These are phyloP conservation scores for Crotalus helleri DNA, from an alignment of 2,113 vertebrate genomes.

Conservation along the genomic window DNA sequence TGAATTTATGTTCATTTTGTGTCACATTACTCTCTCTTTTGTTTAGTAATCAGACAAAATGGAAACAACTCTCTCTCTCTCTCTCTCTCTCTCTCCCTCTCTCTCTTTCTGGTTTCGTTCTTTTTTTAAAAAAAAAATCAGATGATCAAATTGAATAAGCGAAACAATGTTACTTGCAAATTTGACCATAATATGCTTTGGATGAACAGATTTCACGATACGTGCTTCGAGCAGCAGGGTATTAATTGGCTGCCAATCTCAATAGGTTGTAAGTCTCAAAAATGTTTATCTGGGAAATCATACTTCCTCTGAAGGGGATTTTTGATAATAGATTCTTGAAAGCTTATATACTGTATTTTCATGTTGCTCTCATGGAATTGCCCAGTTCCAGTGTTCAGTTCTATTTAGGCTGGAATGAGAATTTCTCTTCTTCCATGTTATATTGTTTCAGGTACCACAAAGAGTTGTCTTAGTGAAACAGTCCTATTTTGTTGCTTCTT, in stretches of 20 bases:
- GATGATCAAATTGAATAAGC: background rate
- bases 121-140: background rate
- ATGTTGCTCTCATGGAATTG: background rate
- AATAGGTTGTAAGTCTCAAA: background rate
- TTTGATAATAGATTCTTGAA: background rate
- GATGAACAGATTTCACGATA: background rate
- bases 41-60: background rate
- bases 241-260: background rate
- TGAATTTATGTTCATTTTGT: background rate
- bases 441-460: background rate
- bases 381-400: background rate
- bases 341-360: background rate
- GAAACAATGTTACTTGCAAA: background rate
- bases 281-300: background rate
- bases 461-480: background rate
- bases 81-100: no score
- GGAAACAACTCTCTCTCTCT: background rate
- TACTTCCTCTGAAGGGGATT: background rate
- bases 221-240: background rate
- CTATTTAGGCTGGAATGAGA: background rate
- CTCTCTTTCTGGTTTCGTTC: no score
- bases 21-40: background rate
- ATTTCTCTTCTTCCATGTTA: background rate
- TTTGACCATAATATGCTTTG: background rate
- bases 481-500: background rate